A percentile compares a stretch with the other conserved stretches of the same genome.
Conservation (phyloP, 2,888 invertebrate genomes). For the Agrilus cyanescens region DNA sequence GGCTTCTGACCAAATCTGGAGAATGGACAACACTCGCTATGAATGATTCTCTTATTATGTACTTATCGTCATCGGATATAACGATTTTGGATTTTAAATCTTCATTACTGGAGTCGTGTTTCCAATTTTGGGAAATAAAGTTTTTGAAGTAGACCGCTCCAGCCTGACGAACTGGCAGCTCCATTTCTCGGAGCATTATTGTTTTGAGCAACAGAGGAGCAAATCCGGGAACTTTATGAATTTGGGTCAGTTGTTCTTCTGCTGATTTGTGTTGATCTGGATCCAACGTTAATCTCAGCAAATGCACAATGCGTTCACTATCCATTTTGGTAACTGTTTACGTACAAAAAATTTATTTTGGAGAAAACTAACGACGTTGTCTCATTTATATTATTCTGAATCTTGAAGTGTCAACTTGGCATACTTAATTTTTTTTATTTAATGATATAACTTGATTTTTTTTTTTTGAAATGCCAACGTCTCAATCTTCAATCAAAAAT, state of each 20-base stretch:
- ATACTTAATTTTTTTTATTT: too few relatives aligned
- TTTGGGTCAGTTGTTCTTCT: conserved; percentile 75
- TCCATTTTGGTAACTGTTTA: conserved; percentile 58
- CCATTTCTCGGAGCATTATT: conserved; percentile 80
- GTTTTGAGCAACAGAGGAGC: conserved; percentile 87
- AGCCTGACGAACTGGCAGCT: conserved; percentile 89
- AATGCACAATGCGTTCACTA: conserved; percentile 73
- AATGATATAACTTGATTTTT: too few relatives aligned
- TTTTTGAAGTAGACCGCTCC: conserved; percentile 96
- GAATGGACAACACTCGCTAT: conserved; percentile 91
- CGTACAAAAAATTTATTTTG: background rate
- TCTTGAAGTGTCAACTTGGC: too few relatives aligned
- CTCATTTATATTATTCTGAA: too few relatives aligned
- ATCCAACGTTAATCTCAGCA: conserved; percentile 86
- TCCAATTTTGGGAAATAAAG: conserved; percentile 80
- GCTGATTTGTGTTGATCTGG: conserved; percentile 75
- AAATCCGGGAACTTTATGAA: conserved; percentile 93
- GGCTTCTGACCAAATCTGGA: conserved; percentile 80
- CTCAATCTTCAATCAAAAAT: too few relatives aligned
- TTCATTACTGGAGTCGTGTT: conserved; percentile 59
- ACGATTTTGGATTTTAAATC: conserved; percentile 57
- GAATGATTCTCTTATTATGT: conserved; percentile 81
- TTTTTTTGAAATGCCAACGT: too few relatives aligned
- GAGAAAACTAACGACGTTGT: too few relatives aligned
- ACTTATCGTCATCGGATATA: conserved; percentile 92